phyloP scores from a whole-genome alignment of 2,113 vertebrate species.

The Epinephelus moara region DNA sequence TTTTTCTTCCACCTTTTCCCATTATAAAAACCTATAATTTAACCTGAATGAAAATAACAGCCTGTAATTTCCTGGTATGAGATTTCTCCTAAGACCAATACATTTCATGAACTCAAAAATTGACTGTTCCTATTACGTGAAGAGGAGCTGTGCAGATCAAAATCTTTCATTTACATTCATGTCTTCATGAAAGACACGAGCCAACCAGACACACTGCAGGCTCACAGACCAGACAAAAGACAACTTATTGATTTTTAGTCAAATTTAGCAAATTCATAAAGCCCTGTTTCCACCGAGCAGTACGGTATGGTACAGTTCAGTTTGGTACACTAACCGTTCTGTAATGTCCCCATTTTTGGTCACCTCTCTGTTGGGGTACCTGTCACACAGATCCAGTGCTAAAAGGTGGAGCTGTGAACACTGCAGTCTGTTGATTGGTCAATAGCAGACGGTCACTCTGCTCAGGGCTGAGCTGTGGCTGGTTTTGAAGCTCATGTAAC shows the following conservation, averaged over 20 bases:
- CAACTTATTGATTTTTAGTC: not conserved
- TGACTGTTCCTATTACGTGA: not conserved
- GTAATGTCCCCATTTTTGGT: too few species aligned
- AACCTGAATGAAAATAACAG: constrained; percentile 14
- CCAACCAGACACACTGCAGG: not conserved
- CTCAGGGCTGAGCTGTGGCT: too few species aligned
- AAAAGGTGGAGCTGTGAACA: too few species aligned
- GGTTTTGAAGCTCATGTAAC: too few species aligned
- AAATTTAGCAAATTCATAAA: not conserved
- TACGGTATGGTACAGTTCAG: too few species aligned
- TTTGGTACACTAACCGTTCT: too few species aligned
- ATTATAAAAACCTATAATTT: constrained; percentile 27
- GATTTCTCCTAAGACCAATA: not conserved
- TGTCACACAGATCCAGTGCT: too few species aligned
- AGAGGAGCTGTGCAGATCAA: not conserved
- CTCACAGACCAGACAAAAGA: not conserved
- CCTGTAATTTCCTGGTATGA: constrained; percentile 8
- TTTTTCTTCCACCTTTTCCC: constrained; percentile 6
- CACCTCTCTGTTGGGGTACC: too few species aligned
- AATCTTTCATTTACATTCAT: not conserved
- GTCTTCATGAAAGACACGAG: not conserved
- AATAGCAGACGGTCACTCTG: too few species aligned
- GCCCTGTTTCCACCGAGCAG: too few species aligned
- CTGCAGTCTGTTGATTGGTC: too few species aligned
- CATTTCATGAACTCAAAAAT: constrained; percentile 1